Conservation (phyloP, 37 sponge, comb jelly and placozoan species). For the Theonella swinhoei region DNA sequence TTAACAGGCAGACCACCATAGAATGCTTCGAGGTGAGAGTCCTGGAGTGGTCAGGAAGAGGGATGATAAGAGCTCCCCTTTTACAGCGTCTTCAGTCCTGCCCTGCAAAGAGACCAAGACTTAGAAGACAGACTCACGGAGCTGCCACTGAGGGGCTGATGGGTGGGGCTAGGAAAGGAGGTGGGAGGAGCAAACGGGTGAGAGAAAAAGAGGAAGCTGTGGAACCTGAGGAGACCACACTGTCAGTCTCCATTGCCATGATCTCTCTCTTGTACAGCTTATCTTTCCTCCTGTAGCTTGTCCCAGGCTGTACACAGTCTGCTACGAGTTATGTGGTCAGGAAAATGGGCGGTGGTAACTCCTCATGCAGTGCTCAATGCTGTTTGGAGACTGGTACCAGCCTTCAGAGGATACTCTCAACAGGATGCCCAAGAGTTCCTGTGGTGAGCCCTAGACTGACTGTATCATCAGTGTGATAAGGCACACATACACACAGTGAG, state of each 20-base stretch:
- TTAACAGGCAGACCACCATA: conserved; percentile 70
- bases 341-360: conserved; percentile 85
- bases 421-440: conserved; percentile 91
- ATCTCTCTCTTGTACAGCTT: too few species aligned
- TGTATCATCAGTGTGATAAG: neutral
- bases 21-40: conserved; percentile 64
- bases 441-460: conserved; percentile 39
- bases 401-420: conserved; percentile 77
- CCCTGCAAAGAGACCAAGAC: neutral
- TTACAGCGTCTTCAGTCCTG: neutral
- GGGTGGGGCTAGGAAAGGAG: neutral
- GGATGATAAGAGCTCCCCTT: neutral
- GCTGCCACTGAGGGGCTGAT: neutral
- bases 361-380: conserved; percentile 75
- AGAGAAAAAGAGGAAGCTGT: neutral
- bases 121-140: neutral
- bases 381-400: conserved; percentile 67
- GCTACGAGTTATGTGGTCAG: conserved; percentile 84
- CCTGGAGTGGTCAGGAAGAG: neutral
- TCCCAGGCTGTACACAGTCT: conserved; percentile 54
- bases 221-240: too few species aligned
- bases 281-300: neutral
- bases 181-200: neutral
- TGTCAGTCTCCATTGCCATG: neutral
- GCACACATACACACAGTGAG: conserved; percentile 41